Base-by-base conservation (phyloP, 2,797 vertebrate genomes). In the Lerista edwardsae region DNA sequence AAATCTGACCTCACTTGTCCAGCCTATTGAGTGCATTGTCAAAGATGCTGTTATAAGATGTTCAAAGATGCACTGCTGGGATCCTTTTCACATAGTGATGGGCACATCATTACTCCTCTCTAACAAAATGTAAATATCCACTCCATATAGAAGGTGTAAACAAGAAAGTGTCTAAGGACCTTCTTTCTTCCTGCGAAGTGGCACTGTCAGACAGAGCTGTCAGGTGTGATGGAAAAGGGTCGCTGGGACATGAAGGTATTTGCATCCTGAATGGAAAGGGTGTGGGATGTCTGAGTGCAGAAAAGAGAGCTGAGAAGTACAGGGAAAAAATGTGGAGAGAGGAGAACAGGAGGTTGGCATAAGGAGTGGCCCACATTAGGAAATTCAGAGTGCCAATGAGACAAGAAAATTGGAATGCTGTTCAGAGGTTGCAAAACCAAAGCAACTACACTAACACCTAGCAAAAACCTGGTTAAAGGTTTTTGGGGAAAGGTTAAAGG, bases 181-280 rank as follows among this genome's bases (percentile, higher is more conserved):
- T 88, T 80, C 64, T 75, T 12, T 85, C 69, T 76, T 87, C 87
- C 59, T 72, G 25, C 6, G 71, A 29, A 3, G 74, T 19, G 64
- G 81, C 78, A 19, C 23, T 89, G 29, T 10, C 1, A 74, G 19
- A 4, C 21, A 29, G 14, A 74, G 19, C 19, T 69, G 67, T 39
- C 67, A 39, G 34, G 21, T 39, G 34, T 69, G n/a, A 69, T 6
- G 67, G 34, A 6, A 69, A 55, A 55, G 51, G 51, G 19, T 23
- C 19, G 23, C 67, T 39, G n/a, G n/a, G n/a, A n/a, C n/a, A n/a
- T n/a, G n/a, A 27, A 72, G 36, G 21, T 3, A 72, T 44, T n/a
- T 44, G 25, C 25, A 44, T 25, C 1, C 23, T 23, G 10, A 44
- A 57, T 31, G 31, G 31, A 23, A 11, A 75, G 9, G 4, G 27